Percentiles rank a stretch among this genome's conserved stretches.
phyloP scores from a whole-genome alignment of 2,888 invertebrate species.

The Metellina segmentata region DNA sequence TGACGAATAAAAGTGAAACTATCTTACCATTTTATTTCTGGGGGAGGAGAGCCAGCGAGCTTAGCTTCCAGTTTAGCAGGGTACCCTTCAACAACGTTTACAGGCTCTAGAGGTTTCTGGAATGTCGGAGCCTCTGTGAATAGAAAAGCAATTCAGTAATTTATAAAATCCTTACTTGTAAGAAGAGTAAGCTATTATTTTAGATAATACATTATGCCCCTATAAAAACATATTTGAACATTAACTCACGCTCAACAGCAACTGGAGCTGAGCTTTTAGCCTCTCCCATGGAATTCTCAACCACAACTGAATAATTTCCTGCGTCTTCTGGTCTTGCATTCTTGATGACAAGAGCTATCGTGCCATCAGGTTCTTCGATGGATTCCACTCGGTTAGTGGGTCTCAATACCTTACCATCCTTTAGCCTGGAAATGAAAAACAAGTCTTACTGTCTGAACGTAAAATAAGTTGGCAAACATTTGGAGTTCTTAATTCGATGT shows the following conservation, averaged over 20 bases:
- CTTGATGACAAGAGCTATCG: slow-evolving; percentile 86
- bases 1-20: too few relatives aligned
- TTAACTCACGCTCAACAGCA: slow-evolving; percentile 76
- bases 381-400: slow-evolving; percentile 79
- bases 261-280: slow-evolving; percentile 79
- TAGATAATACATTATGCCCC: not conserved
- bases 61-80: slow-evolving; percentile 83
- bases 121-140: slow-evolving; percentile 76
- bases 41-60: slow-evolving; percentile 77
- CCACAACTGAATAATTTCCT: slow-evolving; percentile 89
- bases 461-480: not conserved
- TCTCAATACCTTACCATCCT: slow-evolving; percentile 80
- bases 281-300: slow-evolving; percentile 88
- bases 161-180: not conserved
- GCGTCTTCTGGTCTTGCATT: slow-evolving; percentile 87
- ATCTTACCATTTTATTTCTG: slow-evolving; percentile 78
- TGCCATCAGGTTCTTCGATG: slow-evolving; percentile 85
- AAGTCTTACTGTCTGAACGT: not conserved
- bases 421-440: slow-evolving; percentile 79
- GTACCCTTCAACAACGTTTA: slow-evolving; percentile 88
- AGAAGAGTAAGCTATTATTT: not conserved
- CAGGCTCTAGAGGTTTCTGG: slow-evolving; percentile 82
- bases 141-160: not conserved
- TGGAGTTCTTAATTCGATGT: not conserved
- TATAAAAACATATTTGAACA: not conserved